Conservation (phyloP, 2,797 vertebrate species). For the Eulemur mongoz region DNA sequence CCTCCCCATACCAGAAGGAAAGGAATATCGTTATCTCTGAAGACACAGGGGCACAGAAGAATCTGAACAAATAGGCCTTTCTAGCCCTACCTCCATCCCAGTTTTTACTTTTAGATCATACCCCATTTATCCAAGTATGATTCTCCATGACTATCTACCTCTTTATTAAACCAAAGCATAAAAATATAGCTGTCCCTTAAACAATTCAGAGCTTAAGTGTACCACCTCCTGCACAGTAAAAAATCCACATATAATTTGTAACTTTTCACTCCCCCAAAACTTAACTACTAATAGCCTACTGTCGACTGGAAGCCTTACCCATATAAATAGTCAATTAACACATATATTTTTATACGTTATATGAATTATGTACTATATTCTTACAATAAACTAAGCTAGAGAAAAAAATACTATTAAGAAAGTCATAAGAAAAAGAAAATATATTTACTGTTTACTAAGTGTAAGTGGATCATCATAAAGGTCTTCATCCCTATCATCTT, state of each 20-base stretch:
- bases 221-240: background rate
- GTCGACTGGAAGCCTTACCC: background rate
- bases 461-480: background rate
- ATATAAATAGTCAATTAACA: background rate
- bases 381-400: background rate
- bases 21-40: background rate
- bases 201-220: background rate
- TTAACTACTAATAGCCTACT: background rate
- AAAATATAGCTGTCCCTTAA: background rate
- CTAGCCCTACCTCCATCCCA: background rate
- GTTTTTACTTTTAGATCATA: background rate
- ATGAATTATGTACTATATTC: background rate
- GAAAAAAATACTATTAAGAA: background rate
- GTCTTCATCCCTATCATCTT: background rate
- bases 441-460: background rate
- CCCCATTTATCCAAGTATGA: background rate
- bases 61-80: background rate
- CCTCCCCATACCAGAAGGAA: background rate
- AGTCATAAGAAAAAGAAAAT: background rate
- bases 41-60: background rate
- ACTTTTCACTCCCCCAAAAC: background rate
- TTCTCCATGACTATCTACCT: background rate
- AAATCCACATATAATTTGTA: background rate
- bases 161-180: background rate
- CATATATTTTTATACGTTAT: background rate